Conservation (phyloP, 2,113 vertebrate genomes). For the Plotosus lineatus region DNA sequence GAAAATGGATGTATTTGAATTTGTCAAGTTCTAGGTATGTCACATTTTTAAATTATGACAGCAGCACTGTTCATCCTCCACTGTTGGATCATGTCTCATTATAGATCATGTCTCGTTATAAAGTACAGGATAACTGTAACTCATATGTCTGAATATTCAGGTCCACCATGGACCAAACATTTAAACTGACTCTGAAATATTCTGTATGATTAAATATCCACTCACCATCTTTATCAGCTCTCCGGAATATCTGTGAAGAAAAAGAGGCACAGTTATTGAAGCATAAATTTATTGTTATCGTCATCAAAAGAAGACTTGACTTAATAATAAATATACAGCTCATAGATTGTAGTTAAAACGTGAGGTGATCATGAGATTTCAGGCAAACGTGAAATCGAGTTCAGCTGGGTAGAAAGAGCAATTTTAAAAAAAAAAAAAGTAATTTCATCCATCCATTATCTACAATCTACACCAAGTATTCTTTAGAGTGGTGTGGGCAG, state of each 20-base stretch:
- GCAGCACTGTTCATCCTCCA: background rate
- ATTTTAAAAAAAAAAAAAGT: too few species aligned
- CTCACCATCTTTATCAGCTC: conserved; percentile 59
- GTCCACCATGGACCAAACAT: background rate
- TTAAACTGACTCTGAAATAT: background rate
- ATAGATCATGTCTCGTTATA: background rate
- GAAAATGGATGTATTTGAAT: background rate
- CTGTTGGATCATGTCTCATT: background rate
- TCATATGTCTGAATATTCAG: background rate
- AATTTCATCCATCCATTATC: too few species aligned
- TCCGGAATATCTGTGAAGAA: conserved; percentile 55
- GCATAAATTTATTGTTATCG: background rate
- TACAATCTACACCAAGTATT: too few species aligned
- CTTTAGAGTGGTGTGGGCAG: too few species aligned
- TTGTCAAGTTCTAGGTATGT: background rate
- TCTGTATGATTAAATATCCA: background rate
- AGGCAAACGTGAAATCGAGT: conserved; percentile 44
- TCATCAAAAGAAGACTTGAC: background rate
- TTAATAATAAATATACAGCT: background rate
- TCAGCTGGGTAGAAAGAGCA: conserved; percentile 3
- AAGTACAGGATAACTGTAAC: background rate
- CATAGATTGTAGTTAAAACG: background rate
- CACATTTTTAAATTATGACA: background rate
- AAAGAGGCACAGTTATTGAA: conserved; percentile 17
- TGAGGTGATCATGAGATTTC: background rate